Conservation (phyloP, 2,113 vertebrate genomes). For the Hypanus sabinus region DNA sequence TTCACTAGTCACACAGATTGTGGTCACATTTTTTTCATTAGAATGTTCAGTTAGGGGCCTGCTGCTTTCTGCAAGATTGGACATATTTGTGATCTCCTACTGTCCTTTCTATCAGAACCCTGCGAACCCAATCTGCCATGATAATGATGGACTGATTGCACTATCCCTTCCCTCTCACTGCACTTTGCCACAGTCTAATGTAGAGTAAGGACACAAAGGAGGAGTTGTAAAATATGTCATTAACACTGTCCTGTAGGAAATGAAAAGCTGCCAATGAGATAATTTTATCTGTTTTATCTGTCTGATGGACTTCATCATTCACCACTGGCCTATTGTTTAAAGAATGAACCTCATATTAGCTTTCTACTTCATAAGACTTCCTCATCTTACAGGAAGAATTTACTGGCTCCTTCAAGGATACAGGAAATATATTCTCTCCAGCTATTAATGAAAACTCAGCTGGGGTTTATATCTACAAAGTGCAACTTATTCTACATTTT, state of each 20-base stretch:
- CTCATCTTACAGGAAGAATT: slow-evolving; percentile 70
- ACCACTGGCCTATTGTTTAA: slow-evolving; percentile 72
- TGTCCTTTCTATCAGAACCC: slow-evolving; percentile 41
- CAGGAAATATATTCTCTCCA: slow-evolving; percentile 74
- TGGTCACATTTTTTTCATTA: background rate
- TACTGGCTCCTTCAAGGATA: slow-evolving; percentile 72
- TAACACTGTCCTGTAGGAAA: slow-evolving; percentile 72
- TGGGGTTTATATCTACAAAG: slow-evolving; percentile 74
- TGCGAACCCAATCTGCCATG: slow-evolving; percentile 56
- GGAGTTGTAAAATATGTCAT: slow-evolving; percentile 84
- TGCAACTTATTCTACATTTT: slow-evolving; percentile 71
- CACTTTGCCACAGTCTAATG: slow-evolving; percentile 76
- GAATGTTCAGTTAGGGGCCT: background rate
- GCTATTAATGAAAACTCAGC: slow-evolving; percentile 74
- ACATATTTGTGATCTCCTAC: slow-evolving; percentile 44
- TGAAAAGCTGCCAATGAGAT: slow-evolving; percentile 73
- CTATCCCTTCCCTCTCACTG: slow-evolving; percentile 64
- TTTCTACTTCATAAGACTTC: slow-evolving; percentile 71
- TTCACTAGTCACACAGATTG: background rate
- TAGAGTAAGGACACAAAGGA: slow-evolving; percentile 80
- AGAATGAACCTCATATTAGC: slow-evolving; percentile 79
- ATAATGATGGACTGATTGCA: slow-evolving; percentile 80
- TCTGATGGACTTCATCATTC: slow-evolving; percentile 78
- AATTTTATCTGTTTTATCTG: slow-evolving; percentile 67
- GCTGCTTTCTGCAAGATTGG: slow-evolving; percentile 45